Percentiles rank a stretch among this genome's conserved stretches.
Evolutionary conservation across 2,888 invertebrate genomes (phyloP).

Genomic region (Chrysolina oricalcia): DNA sequence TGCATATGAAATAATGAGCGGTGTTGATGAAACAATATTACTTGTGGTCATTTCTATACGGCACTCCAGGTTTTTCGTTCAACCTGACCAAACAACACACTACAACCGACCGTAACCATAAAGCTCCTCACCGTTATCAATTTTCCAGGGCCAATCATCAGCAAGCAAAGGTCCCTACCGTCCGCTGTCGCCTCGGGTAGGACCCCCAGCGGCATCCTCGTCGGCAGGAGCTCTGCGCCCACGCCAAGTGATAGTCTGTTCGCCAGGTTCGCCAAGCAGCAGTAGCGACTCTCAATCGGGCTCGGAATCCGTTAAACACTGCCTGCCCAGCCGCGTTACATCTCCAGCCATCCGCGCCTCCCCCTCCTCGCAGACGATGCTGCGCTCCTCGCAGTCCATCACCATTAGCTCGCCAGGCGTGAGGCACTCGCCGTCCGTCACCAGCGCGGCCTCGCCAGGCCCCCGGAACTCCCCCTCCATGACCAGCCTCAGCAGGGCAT

Average conservation of each 20-base stretch:
- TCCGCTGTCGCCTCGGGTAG: conserved; percentile 81
- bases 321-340: conserved; percentile 70
- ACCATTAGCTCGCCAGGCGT: conserved; percentile 61
- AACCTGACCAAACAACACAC: neutral
- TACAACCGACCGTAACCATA: neutral
- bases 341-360: conserved; percentile 72
- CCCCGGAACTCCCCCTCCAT: conserved; percentile 67
- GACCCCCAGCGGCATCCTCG: conserved; percentile 73
- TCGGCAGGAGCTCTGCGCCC: conserved; percentile 65
- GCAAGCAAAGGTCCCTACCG: conserved; percentile 82
- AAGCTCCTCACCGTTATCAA: neutral
- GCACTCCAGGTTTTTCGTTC: too few species aligned
- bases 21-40: too few species aligned
- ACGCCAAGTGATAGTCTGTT: conserved; percentile 78
- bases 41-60: too few species aligned
- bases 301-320: conserved; percentile 83
- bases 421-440: conserved; percentile 60
- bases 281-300: conserved; percentile 88
- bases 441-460: conserved; percentile 53
- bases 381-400: conserved; percentile 69
- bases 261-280: conserved; percentile 85
- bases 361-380: conserved; percentile 68
- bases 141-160: conserved; percentile 79
- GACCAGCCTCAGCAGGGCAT: conserved; percentile 70
- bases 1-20: too few species aligned